Conservation (phyloP, 2,888 invertebrate genomes). For the Drosophila nigricruria region DNA sequence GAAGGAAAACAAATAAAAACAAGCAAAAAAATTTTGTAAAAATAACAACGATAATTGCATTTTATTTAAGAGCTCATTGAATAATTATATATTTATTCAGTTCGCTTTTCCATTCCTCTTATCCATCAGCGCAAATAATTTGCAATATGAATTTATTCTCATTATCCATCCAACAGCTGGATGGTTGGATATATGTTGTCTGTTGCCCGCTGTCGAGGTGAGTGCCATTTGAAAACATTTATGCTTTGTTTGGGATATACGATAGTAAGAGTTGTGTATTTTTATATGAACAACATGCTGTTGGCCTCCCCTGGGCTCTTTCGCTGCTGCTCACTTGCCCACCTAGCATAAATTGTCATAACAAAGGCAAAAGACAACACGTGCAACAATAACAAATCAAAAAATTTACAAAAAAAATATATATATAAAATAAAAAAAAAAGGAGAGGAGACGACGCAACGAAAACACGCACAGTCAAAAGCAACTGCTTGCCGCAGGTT, state of each 20-base stretch:
- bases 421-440: slow-evolving; percentile 8
- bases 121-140: neutral
- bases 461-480: slow-evolving; percentile 53
- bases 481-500: slow-evolving; percentile 32
- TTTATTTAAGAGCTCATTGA: slow-evolving; percentile 15
- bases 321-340: slow-evolving; percentile 44
- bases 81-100: neutral
- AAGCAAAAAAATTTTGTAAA: slow-evolving; percentile 80
- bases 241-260: neutral
- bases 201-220: slow-evolving; percentile 14
- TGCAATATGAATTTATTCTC: neutral
- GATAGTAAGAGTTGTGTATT: neutral
- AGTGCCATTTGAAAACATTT: slow-evolving; percentile 2
- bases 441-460: slow-evolving; percentile 42
- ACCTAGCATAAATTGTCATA: slow-evolving; percentile 76
- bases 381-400: slow-evolving; percentile 82
- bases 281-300: neutral
- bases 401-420: slow-evolving; percentile 68
- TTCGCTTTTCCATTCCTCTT: neutral
- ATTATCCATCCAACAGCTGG: neutral
- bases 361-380: slow-evolving; percentile 80
- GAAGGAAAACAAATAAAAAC: slow-evolving; percentile 79
- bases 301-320: slow-evolving; percentile 13
- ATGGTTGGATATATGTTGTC: neutral
- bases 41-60: slow-evolving; percentile 53